Evolutionary conservation across 92 coral and sea anemone species (phyloP).

Genomic region (Heteractis magnifica): DNA sequence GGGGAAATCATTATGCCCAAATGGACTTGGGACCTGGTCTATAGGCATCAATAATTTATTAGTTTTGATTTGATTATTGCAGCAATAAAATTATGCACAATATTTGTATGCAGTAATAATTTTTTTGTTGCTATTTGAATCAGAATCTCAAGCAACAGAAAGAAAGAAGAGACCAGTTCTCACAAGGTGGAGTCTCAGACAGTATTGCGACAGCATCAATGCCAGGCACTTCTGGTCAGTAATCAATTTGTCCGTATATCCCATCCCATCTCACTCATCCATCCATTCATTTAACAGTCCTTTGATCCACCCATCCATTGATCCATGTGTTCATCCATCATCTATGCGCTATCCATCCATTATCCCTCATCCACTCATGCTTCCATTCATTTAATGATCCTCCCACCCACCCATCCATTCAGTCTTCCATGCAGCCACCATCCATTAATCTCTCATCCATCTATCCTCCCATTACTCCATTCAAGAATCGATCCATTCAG

Average conservation of each 20-base stretch:
- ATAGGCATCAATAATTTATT: too few species aligned
- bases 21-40: too few species aligned
- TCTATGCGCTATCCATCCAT: neutral
- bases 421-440: neutral
- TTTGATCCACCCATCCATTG: neutral
- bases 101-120: neutral
- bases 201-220: conserved; percentile 69
- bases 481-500: neutral
- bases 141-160: conserved; percentile 97
- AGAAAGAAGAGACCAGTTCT: conserved; percentile 92
- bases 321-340: neutral
- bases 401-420: neutral
- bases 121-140: neutral
- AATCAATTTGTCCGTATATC: neutral
- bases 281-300: neutral
- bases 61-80: too few species aligned
- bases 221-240: conserved; percentile 78
- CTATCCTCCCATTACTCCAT: neutral
- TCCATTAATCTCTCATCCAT: neutral
- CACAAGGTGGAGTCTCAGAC: conserved; percentile 86
- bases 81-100: too few species aligned
- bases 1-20: too few species aligned
- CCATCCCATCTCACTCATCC: neutral
- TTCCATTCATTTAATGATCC: too few species aligned
- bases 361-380: neutral